phyloP scores from a whole-genome alignment of 2,888 invertebrate species.

The Selenia dentaria region DNA sequence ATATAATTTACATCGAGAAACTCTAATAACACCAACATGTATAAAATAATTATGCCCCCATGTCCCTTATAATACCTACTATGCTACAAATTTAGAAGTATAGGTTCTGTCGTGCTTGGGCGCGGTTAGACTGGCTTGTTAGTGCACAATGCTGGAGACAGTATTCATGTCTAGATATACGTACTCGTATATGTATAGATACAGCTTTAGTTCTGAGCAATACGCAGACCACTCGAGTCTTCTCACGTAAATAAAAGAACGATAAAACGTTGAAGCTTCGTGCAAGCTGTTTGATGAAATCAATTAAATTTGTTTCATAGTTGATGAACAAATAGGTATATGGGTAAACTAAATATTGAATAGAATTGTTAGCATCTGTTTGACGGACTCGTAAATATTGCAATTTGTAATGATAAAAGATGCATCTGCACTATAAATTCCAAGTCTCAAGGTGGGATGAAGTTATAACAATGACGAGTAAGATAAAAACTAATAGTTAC shows the following conservation, averaged over 20 bases:
- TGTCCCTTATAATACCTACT: constrained; percentile 14
- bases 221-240: constrained; percentile 40
- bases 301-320: not conserved
- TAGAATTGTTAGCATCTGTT: too few species aligned
- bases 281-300: constrained; percentile 1
- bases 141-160: constrained; percentile 69
- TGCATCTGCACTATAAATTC: constrained; percentile 15
- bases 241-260: constrained; percentile 26
- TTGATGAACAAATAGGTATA: too few species aligned
- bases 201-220: not conserved
- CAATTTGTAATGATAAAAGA: too few species aligned
- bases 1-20: constrained; percentile 9
- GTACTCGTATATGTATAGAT: constrained; percentile 33
- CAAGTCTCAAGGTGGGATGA: constrained; percentile 11
- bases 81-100: constrained; percentile 39
- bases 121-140: constrained; percentile 74
- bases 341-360: too few species aligned
- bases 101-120: constrained; percentile 64
- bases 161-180: constrained; percentile 44
- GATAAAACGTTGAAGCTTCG: too few species aligned
- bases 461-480: constrained; percentile 8
- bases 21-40: constrained; percentile 9
- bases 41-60: constrained; percentile 12
- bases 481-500: not conserved
- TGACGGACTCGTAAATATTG: too few species aligned